Evolutionary conservation across 2,888 invertebrate genomes (phyloP).

Genomic region (Chrysina gloriosa): DNA sequence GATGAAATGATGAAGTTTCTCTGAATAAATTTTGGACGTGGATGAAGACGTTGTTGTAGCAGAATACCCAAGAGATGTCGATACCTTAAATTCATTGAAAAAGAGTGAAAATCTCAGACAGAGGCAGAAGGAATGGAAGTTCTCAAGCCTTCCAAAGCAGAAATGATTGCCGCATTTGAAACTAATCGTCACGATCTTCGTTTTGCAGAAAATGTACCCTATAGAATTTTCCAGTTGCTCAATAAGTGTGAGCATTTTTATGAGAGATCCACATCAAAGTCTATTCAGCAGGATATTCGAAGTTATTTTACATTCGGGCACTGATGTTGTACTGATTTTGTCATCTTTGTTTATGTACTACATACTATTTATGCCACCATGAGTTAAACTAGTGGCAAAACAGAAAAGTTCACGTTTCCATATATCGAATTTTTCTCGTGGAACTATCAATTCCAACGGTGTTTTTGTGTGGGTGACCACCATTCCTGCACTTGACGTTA

Average conservation of each 20-base stretch:
- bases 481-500: not conserved
- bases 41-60: constrained; percentile 1
- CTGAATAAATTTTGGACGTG: not conserved
- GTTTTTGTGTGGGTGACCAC: too few relatives aligned
- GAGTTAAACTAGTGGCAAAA: not conserved
- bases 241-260: too few relatives aligned
- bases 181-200: too few relatives aligned
- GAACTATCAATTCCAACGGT: not conserved
- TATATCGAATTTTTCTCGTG: not conserved
- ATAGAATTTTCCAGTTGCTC: too few relatives aligned
- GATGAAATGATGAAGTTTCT: not conserved
- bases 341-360: not conserved
- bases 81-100: not conserved
- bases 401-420: not conserved
- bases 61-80: constrained; percentile 10
- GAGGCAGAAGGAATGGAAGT: not conserved
- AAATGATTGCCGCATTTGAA: not conserved
- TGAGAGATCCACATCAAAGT: too few relatives aligned
- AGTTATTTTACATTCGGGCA: too few relatives aligned
- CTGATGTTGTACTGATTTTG: too few relatives aligned
- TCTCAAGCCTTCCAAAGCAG: not conserved
- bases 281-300: too few relatives aligned
- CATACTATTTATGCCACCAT: not conserved
- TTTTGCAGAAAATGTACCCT: too few relatives aligned
- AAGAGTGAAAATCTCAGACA: not conserved